These are phyloP conservation scores for Drosophila putrida DNA, from an alignment of 2,888 invertebrate genomes.

Conservation along the genomic window DNA sequence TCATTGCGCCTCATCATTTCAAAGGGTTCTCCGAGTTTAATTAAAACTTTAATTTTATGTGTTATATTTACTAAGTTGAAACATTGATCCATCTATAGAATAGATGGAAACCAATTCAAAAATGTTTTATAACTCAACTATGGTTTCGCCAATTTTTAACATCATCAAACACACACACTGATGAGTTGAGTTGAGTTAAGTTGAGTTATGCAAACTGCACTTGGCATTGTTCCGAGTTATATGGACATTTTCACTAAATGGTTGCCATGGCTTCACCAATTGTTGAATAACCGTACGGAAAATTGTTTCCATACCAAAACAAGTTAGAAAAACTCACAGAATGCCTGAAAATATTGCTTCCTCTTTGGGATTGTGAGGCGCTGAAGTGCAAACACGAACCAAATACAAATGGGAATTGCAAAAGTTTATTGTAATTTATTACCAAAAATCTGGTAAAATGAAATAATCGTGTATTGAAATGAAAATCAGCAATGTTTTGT, in stretches of 20 bases:
- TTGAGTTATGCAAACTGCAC: constrained; percentile 25
- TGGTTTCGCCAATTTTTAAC: constrained; percentile 37
- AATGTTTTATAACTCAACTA: constrained; percentile 13
- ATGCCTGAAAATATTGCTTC: constrained; percentile 29
- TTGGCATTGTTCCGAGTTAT: constrained; percentile 31
- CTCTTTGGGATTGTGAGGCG: constrained; percentile 37
- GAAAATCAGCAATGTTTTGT: constrained; percentile 30
- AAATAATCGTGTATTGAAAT: constrained; percentile 11
- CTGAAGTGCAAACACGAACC: constrained; percentile 59
- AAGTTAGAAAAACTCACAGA: constrained; percentile 1
- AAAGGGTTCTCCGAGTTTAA: constrained; percentile 26
- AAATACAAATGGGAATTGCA: constrained; percentile 54
- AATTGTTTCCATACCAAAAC: constrained; percentile 3
- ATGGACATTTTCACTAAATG: constrained; percentile 25
- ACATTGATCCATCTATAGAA: constrained; percentile 8
- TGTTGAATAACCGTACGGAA: constrained; percentile 36
- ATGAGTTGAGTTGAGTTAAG: constrained; percentile 18
- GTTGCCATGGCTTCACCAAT: constrained; percentile 37
- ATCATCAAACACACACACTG: constrained; percentile 44
- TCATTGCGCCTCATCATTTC: constrained; percentile 21
- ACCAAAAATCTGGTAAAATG: constrained; percentile 33
- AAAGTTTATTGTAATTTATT: constrained; percentile 65
- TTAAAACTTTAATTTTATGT: constrained; percentile 27
- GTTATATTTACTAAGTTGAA: constrained; percentile 38
- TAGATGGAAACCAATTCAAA: not conserved